Conservation (phyloP, 2,113 vertebrate genomes). For the Dendropsophus ebraccatus region DNA sequence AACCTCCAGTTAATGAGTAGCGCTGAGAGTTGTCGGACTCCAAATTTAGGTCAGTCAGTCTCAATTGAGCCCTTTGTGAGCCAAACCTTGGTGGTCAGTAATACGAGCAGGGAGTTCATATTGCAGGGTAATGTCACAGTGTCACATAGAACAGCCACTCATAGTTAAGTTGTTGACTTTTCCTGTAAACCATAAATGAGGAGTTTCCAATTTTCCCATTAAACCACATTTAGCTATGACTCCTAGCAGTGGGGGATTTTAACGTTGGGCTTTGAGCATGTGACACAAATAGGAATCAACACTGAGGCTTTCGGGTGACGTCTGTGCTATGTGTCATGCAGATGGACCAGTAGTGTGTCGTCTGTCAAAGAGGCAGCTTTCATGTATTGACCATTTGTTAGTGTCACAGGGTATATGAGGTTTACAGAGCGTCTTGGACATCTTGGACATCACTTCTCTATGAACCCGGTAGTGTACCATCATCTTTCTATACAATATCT, state of each 20-base stretch:
- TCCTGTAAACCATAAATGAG: slow-evolving; percentile 43
- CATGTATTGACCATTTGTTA: background rate
- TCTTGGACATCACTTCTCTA: background rate
- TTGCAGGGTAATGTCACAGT: slow-evolving; percentile 27
- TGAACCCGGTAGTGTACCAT: background rate
- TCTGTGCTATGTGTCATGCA: background rate
- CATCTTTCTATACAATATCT: no score
- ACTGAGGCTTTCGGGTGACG: background rate
- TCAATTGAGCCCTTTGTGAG: slow-evolving; percentile 21
- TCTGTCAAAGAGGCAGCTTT: background rate
- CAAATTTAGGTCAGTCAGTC: background rate
- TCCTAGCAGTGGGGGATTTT: background rate
- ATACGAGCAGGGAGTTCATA: slow-evolving; percentile 13
- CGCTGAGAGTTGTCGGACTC: slow-evolving; percentile 16
- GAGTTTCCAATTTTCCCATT: slow-evolving; percentile 17
- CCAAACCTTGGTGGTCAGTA: slow-evolving; percentile 36
- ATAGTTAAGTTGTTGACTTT: slow-evolving; percentile 19
- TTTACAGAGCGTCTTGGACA: background rate
- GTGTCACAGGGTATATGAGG: background rate
- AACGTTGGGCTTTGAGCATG: background rate
- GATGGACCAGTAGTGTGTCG: background rate
- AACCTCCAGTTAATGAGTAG: slow-evolving; percentile 7
- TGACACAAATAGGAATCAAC: background rate
- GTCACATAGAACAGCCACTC: slow-evolving; percentile 29
- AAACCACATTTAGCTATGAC: slow-evolving; percentile 21